Base-by-base conservation (phyloP, 2,113 vertebrate species). In the Crypturellus undulatus region DNA sequence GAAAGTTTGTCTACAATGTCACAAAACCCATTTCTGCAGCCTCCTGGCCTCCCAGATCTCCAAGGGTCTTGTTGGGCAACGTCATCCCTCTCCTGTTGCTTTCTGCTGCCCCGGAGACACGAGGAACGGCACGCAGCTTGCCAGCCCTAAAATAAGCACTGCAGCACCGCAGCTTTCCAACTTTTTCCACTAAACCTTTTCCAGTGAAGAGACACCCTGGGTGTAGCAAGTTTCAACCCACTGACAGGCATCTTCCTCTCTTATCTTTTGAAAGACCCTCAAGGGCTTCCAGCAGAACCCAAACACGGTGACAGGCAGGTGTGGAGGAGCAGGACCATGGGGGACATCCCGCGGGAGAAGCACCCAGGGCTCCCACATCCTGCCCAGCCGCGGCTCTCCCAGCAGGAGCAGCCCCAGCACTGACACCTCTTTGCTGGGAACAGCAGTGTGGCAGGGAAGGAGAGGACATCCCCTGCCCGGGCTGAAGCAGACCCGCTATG, bases 401-500 rank as follows among this genome's bases (percentile, higher is more conserved):
- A 36, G 47, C 21, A 4, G 14, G 28, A 60, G 21, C n/a, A 64
- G 52, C 28, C 25, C 24, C 36, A 70, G 54, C 19, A 38, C 76
- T 51, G 30, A 7, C 38, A 62, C 2, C 28, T 6, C 30, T 19
- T 68, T 47, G 15, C 2, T 4, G 1, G 0, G 0, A 45, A 49
- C 0, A 0, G 45, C 25, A 88, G 13, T 36, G 67, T 43, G 40
- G 34, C 34, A 0, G 0, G 45, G 25, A 34, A 69, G 54, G 26
- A 0, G 15, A 64, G 38, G 32, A 60, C 51, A 32, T 24, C 18
- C 24, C 24, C 4, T 28, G 40, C 0, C 28, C 72, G 88, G 5
- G 15, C 0, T 21, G 71, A 58, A 40, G 21, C 16, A 30, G 47
- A 80, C 9, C 22, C 8, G 12, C 20, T 22, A 30, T 9, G n/a